Conservation (phyloP, 1,140 invertebrate species). For the Aradophagus sp. region DNA sequence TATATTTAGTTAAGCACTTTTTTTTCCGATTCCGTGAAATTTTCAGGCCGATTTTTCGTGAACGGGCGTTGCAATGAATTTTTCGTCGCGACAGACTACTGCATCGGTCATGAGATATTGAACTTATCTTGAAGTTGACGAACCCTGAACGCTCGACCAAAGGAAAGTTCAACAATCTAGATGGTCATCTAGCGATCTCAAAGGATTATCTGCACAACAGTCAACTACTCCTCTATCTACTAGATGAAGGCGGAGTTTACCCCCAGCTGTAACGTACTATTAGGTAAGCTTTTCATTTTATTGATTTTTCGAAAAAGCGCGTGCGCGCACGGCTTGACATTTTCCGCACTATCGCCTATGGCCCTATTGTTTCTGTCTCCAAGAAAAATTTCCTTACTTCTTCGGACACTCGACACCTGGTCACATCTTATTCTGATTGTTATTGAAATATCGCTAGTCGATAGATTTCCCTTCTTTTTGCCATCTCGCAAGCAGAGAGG, state of each 20-base stretch:
- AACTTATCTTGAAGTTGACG: slow-evolving; percentile 52
- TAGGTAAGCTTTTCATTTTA: slow-evolving; percentile 76
- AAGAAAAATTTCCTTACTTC: slow-evolving; percentile 55
- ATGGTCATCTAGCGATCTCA: slow-evolving; percentile 68
- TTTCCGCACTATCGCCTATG: slow-evolving; percentile 71
- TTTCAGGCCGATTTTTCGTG: too few relatives aligned
- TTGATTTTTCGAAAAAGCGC: slow-evolving; percentile 77
- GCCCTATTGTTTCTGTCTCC: slow-evolving; percentile 56
- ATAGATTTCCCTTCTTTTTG: slow-evolving; percentile 52
- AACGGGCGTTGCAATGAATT: too few relatives aligned
- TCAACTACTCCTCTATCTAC: slow-evolving; percentile 69
- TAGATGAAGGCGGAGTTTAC: slow-evolving; percentile 75
- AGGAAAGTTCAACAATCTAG: slow-evolving; percentile 67
- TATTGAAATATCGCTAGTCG: slow-evolving; percentile 40
- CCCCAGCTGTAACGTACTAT: slow-evolving; percentile 70
- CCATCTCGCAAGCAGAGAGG: slow-evolving; percentile 22
- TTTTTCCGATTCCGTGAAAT: too few relatives aligned
- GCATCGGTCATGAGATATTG: slow-evolving; percentile 28
- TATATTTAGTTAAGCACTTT: too few relatives aligned
- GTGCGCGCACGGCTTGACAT: slow-evolving; percentile 70
- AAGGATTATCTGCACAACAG: slow-evolving; percentile 69
- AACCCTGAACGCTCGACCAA: slow-evolving; percentile 53
- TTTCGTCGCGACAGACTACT: slow-evolving; percentile 8
- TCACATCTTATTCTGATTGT: slow-evolving; percentile 46
- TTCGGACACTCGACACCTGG: slow-evolving; percentile 41